A percentile compares a stretch with the other conserved stretches of the same genome.
phyloP scores from a whole-genome alignment of 2,797 vertebrate species.

The Onychomys torridus region DNA sequence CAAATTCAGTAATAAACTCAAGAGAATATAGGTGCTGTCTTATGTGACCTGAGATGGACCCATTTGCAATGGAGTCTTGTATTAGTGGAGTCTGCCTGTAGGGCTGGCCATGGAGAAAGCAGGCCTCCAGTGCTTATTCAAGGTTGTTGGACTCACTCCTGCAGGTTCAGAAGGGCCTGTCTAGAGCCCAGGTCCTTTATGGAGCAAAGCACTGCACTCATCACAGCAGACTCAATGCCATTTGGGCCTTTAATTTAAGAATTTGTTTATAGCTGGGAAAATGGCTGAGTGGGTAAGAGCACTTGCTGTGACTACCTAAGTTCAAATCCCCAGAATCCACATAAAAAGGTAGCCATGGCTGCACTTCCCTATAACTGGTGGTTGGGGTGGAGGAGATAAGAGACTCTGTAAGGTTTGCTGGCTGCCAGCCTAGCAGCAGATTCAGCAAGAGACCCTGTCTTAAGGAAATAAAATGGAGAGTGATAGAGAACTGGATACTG shows the following conservation, averaged over 20 bases:
- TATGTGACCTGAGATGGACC: neutral
- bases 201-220: neutral
- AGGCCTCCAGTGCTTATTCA: neutral
- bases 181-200: neutral
- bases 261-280: slow-evolving; percentile 15
- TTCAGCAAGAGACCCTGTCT: neutral
- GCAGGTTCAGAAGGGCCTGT: neutral
- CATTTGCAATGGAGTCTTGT: neutral
- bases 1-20: slow-evolving; percentile 35
- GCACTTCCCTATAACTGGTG: neutral
- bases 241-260: slow-evolving; percentile 33
- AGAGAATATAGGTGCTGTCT: neutral
- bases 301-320: neutral
- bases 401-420: neutral
- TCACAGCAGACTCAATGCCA: neutral
- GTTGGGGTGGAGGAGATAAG: neutral
- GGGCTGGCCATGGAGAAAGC: neutral
- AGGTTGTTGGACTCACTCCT: neutral
- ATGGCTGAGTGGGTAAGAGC: neutral
- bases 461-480: neutral
- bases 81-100: neutral
- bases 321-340: neutral
- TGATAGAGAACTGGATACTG: neutral
- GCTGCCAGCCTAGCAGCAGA: neutral
- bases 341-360: neutral